These are phyloP conservation scores for Clytia hemisphaerica DNA, from an alignment of 30 jellyfish, hydroid and myxozoan genomes.

Conservation along the genomic window DNA sequence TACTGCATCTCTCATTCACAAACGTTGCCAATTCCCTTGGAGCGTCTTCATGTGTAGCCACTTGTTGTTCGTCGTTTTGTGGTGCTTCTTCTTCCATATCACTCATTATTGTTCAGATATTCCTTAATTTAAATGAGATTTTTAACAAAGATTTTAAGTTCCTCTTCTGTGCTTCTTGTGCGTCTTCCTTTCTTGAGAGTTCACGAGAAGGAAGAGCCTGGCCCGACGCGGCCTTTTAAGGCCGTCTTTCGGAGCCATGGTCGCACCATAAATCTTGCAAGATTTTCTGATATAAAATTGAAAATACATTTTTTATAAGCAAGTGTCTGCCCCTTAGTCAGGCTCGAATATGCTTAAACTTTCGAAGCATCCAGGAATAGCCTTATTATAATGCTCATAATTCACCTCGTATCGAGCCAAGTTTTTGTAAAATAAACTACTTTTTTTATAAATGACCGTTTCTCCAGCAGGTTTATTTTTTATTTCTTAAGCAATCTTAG, in stretches of 20 bases:
- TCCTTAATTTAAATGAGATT: background rate
- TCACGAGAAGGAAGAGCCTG: background rate
- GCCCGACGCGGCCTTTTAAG: too few species aligned
- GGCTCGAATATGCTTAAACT: too few species aligned
- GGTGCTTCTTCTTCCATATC: background rate
- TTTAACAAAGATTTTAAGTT: background rate
- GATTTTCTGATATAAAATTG: background rate
- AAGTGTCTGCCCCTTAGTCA: too few species aligned
- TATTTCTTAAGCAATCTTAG: too few species aligned
- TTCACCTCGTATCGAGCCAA: too few species aligned
- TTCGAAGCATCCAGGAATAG: too few species aligned
- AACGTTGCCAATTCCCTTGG: background rate
- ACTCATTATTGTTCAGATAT: background rate
- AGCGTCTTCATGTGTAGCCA: background rate
- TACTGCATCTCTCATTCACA: background rate
- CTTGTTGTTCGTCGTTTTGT: background rate
- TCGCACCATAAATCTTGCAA: constrained; percentile 5
- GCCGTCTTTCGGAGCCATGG: background rate
- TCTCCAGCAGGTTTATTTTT: too few species aligned
- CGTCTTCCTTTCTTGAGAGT: background rate
- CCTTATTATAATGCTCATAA: too few species aligned
- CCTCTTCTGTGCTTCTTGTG: background rate
- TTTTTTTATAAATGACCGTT: too few species aligned
- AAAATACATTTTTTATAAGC: too few species aligned
- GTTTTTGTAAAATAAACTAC: too few species aligned